Base-by-base conservation (phyloP, 1,140 invertebrate genomes). In the Neomicropteryx cornuta region DNA sequence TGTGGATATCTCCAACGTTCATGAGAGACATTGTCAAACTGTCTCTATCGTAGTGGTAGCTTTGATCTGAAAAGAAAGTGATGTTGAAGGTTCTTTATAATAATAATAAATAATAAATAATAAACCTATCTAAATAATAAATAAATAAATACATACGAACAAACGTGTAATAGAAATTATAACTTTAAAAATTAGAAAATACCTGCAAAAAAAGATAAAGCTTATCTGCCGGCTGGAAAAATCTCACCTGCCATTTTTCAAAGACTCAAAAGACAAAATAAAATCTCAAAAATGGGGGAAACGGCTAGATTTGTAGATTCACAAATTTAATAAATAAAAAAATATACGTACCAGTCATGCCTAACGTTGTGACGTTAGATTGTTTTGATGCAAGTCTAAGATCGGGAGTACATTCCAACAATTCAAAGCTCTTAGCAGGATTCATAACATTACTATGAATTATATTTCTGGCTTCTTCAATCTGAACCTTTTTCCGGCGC, bases 1-100 rank as follows among this genome's bases (percentile, higher is more conserved):
- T 33, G 6, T 40, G 31, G n/a, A 46, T 13, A 11, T 46, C 41
- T 14, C 37, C 10, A 17, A 38, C 38, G 27, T 31, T 35, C 21
- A 41, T 46, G 10, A 43, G 16, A 8, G 42, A 44, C 11, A 30
- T 3, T 13, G 45, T 6, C 16, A 14, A 32, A 32, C 5, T n/a
- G n/a, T n/a, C n/a, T n/a, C n/a, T n/a, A n/a, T n/a, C n/a, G n/a
- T n/a, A n/a, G n/a, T n/a, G n/a, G n/a, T n/a, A n/a, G n/a, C n/a
- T n/a, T n/a, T n/a, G n/a, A n/a, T n/a, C n/a, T n/a, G n/a, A n/a
- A n/a, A n/a, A n/a, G n/a, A n/a, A n/a, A n/a, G n/a, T n/a, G n/a
- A n/a, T n/a, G n/a, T n/a, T n/a, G n/a, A n/a, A n/a, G n/a, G n/a
- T n/a, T n/a, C n/a, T n/a, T n/a, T n/a, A n/a, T n/a, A n/a, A n/a